phyloP scores from a whole-genome alignment of 2,888 invertebrate species.

The Lasius platythorax region DNA sequence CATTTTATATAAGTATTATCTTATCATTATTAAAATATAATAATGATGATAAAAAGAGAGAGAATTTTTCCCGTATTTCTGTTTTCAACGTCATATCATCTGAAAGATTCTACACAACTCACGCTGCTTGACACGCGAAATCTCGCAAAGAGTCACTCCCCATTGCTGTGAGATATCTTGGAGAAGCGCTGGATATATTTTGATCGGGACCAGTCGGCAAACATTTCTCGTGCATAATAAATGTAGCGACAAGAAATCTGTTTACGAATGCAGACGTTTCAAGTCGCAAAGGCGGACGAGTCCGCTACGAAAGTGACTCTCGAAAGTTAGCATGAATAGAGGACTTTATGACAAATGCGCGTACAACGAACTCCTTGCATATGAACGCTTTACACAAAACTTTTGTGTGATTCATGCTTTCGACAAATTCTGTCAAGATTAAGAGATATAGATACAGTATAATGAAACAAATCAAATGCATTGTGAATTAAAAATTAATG shows the following conservation, averaged over 20 bases:
- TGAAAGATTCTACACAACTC: neutral
- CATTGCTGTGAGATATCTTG: constrained; percentile 15
- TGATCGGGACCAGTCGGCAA: constrained; percentile 36
- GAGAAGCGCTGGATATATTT: constrained; percentile 14
- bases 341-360: constrained; percentile 44
- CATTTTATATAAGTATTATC: neutral
- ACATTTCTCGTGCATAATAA: constrained; percentile 38
- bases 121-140: neutral
- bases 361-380: constrained; percentile 4
- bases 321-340: constrained; percentile 31
- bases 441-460: neutral
- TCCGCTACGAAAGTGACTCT: constrained; percentile 35
- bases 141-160: neutral
- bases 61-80: neutral
- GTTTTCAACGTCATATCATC: neutral
- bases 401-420: constrained; percentile 13
- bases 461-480: neutral
- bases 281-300: constrained; percentile 18
- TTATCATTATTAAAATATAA: neutral
- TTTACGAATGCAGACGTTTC: constrained; percentile 38
- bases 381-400: constrained; percentile 15
- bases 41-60: neutral
- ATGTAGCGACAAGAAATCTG: constrained; percentile 45
- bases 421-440: neutral
- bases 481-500: neutral